Evolutionary conservation across 1,140 invertebrate species (phyloP).

Genomic region (Eurosta solidaginis): DNA sequence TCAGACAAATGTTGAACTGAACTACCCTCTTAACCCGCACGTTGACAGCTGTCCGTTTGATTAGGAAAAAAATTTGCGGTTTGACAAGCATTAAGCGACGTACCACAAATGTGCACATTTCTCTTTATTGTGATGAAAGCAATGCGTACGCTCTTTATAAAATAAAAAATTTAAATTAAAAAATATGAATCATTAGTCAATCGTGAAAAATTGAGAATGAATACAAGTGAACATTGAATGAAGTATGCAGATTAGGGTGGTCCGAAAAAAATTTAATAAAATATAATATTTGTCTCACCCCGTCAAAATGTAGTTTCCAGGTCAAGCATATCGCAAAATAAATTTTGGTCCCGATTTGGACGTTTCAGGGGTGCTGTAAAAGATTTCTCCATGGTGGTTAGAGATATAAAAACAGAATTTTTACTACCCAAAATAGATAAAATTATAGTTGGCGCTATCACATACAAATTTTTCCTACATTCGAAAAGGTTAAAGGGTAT

Average conservation of each 20-base stretch:
- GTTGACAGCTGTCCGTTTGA: constrained; percentile 9
- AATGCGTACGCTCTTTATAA: background rate
- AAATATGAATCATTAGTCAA: background rate
- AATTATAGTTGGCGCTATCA: too few species aligned
- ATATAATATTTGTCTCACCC: too few species aligned
- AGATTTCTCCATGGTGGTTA: too few species aligned
- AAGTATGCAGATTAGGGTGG: background rate
- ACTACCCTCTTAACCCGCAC: background rate
- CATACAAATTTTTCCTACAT: too few species aligned
- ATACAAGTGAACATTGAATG: background rate
- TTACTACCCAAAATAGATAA: too few species aligned
- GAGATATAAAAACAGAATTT: too few species aligned
- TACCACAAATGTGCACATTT: constrained; percentile 20
- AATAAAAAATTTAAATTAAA: background rate
- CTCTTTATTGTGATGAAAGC: background rate
- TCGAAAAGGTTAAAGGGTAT: too few species aligned
- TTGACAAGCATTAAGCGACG: background rate
- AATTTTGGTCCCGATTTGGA: too few species aligned
- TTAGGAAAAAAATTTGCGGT: constrained; percentile 19
- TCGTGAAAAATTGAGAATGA: background rate
- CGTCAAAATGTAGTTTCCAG: too few species aligned
- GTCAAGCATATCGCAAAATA: too few species aligned
- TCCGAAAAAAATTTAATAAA: background rate
- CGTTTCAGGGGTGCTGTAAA: too few species aligned
- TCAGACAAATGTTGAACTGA: background rate